Base-by-base conservation (phyloP, 2,113 vertebrate genomes). In the Chaenogobius annularis region DNA sequence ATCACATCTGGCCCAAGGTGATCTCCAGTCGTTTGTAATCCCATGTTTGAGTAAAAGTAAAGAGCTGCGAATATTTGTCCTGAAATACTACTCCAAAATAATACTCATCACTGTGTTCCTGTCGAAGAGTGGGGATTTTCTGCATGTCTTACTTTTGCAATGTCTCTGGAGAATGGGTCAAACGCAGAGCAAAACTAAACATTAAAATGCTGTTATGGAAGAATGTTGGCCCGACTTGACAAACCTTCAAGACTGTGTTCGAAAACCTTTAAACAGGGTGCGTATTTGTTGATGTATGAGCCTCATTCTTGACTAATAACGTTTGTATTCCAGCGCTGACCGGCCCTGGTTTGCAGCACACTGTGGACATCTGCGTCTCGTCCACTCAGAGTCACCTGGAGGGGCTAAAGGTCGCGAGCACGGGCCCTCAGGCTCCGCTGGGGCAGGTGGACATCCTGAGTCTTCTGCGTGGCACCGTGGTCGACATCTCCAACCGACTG, bases 401-500 rank as follows among this genome's bases (percentile, higher is more conserved):
- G 10, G 0, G 59, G n/a, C 72, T 92, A 81, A 40, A 1, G 93
- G 76, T 70, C 5, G 10, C 52, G 47, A 13, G 14, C 72, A 52
- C 62, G 47, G 69, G 44, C 56, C 4, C 83, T 90, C 3, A 79
- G 0, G 87, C 82, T 0, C 69, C 79, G 0, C 1, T 78, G 0
- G 91, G 89, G 46, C 91, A 87, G 0, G 84, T 97, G 56, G 92
- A 98, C 0, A 88, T 92, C 26, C 75, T 98, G 50, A 94, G 90
- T 31, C 89, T 99, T 7, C 93, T 99, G 90, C 93, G 97, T 15
- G 70, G 93, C 74, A 95, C 94, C 13, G 96, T 96, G 87, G 90
- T 99, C 1, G 94, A 98, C 87, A 94, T 96, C 7, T 96, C 96
- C 50, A 98, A 99, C 85, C 85, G 86, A 15, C 94, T 98, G 0